Base-by-base conservation (phyloP, 2,113 vertebrate species). In the Furnarius figulus region DNA sequence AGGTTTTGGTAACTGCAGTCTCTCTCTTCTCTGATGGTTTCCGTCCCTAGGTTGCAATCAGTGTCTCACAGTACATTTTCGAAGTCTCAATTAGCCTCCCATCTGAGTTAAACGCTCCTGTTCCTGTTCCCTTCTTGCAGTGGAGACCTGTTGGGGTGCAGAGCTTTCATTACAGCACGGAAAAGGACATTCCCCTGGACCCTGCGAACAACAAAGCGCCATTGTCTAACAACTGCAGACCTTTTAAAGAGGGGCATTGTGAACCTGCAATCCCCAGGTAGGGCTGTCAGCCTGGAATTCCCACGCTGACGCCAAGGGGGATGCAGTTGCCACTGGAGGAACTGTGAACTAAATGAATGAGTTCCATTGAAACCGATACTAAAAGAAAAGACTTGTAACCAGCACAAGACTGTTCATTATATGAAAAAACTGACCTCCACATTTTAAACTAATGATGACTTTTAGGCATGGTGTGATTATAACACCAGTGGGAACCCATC, bases 391-490 rank as follows among this genome's bases (percentile, higher is more conserved):
- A 28, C 53, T 76, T 13, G 53, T 25, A 85, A 58, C 68, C 58
- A 76, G 42, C 76, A 46, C 68, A 65, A 46, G 40, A 15, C 49
- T 87, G 76, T 62, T 95, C 83, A 49, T 92, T 84, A 9, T 14
- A 21, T n/a, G 30, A 11, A 25, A 33, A 59, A 35, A 7, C 37
- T n/a, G 28, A 53, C 40, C 31, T 89, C 76, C 56, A 72, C 79
- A 49, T 78, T 94, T 95, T 81, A 92, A 88, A 90, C 47, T 92
- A 93, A 94, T 84, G 61, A 90, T 93, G 90, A 94, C 92, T 97
- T 93, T 93, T 61, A 90, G 88, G 76, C 65, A 90, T 4, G 2
- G n/a, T 56, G 42, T 95, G 94, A 95, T 96, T 96, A 85, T 18
- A 87, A 88, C 90, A 78, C 95, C 56, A 17, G 65, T 89, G 93